These are phyloP conservation scores for Nibea coibor DNA, from an alignment of 2,113 vertebrate genomes.

Conservation along the genomic window DNA sequence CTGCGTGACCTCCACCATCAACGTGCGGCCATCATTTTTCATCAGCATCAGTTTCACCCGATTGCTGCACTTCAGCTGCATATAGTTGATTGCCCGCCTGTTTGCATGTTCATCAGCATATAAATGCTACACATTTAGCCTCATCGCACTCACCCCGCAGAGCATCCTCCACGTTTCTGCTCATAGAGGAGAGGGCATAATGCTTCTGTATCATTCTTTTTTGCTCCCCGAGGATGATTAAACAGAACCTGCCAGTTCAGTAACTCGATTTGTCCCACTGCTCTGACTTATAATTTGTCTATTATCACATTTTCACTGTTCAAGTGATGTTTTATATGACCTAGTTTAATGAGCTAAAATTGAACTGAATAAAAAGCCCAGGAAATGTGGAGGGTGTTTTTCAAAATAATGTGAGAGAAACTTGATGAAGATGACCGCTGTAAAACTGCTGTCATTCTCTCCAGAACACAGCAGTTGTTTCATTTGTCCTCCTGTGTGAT, in stretches of 20 bases:
- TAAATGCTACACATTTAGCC: conserved; percentile 27
- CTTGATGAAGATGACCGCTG: conserved; percentile 5
- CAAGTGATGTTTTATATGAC: not conserved
- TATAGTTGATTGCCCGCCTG: conserved; percentile 50
- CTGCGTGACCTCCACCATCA: conserved; percentile 56
- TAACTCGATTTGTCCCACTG: not conserved
- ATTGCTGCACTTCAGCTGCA: conserved; percentile 52
- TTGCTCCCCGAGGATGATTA: conserved; percentile 24
- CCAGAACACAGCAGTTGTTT: conserved; percentile 26
- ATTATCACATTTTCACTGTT: not conserved
- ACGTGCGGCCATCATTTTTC: conserved; percentile 41
- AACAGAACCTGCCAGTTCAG: conserved; percentile 14
- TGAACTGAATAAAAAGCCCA: not conserved
- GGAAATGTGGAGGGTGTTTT: not conserved
- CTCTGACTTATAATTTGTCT: not conserved
- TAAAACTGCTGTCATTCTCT: conserved; percentile 36
- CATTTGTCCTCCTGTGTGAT: conserved; percentile 30
- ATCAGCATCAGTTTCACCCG: conserved; percentile 38
- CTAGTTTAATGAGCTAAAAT: not conserved
- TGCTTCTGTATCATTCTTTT: not conserved
- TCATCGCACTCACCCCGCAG: conserved; percentile 4
- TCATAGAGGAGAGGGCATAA: not conserved
- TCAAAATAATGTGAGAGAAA: not conserved
- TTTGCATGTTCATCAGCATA: conserved; percentile 45
- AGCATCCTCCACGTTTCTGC: not conserved